Evolutionary conservation across 1,140 invertebrate species (phyloP).

Genomic region (Phortica variegata): DNA sequence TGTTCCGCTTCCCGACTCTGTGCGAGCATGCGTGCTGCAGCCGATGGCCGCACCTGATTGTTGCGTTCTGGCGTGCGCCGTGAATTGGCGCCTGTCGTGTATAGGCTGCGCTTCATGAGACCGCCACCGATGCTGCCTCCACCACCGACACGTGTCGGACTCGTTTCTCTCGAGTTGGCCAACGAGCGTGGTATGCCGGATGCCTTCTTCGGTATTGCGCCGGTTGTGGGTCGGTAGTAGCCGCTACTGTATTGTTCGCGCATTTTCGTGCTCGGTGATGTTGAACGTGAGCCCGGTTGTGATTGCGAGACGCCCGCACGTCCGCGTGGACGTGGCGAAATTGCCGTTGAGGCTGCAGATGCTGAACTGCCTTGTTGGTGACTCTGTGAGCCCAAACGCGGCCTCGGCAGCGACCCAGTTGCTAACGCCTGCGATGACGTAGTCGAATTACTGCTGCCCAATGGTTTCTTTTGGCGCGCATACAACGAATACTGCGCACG

Average conservation of each 20-base stretch:
- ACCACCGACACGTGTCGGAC: slow-evolving; percentile 58
- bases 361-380: slow-evolving; percentile 4
- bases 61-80: slow-evolving; percentile 59
- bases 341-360: slow-evolving; percentile 58
- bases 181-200: slow-evolving; percentile 75
- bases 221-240: slow-evolving; percentile 47
- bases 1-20: slow-evolving; percentile 88
- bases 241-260: slow-evolving; percentile 61
- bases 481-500: slow-evolving; percentile 77
- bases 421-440: slow-evolving; percentile 58
- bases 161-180: slow-evolving; percentile 69
- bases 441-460: slow-evolving; percentile 45
- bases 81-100: slow-evolving; percentile 45
- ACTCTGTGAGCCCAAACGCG: slow-evolving; percentile 59
- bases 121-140: slow-evolving; percentile 6
- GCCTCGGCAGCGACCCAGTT: slow-evolving; percentile 69
- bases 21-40: slow-evolving; percentile 80
- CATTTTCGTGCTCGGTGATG: slow-evolving; percentile 80
- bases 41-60: slow-evolving; percentile 63
- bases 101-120: slow-evolving; percentile 49
- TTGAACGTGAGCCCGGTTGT: slow-evolving; percentile 78
- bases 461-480: slow-evolving; percentile 66
- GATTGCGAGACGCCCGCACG: slow-evolving; percentile 80
- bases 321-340: slow-evolving; percentile 61
- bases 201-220: slow-evolving; percentile 59